phyloP scores from a whole-genome alignment of 2,888 invertebrate species.

The Agriopis marginaria region DNA sequence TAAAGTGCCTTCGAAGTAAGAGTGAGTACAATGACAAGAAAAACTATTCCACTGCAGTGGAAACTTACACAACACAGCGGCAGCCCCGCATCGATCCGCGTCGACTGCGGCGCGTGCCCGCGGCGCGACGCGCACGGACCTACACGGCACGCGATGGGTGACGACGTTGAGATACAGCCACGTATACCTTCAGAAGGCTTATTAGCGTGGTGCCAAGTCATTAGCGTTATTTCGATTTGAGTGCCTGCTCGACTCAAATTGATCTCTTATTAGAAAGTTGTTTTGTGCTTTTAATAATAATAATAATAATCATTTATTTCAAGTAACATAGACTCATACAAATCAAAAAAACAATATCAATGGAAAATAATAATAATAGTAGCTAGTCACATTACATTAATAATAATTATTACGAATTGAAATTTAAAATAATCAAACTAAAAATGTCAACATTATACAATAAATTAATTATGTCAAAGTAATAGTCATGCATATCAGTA shows the following conservation, averaged over 20 bases:
- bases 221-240: slow-evolving; percentile 1
- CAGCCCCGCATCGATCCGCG: slow-evolving; percentile 32
- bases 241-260: slow-evolving; percentile 5
- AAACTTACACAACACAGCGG: slow-evolving; percentile 25
- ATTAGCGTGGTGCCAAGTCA: slow-evolving; percentile 28
- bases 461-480: no score
- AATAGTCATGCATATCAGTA: no score
- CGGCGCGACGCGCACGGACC: slow-evolving; percentile 4
- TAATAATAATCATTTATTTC: no score
- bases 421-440: no score
- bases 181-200: slow-evolving; percentile 19
- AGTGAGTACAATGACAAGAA: slow-evolving; percentile 7
- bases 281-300: not conserved
- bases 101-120: slow-evolving; percentile 35
- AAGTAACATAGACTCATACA: no score
- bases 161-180: slow-evolving; percentile 20
- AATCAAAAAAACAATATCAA: no score
- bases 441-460: no score
- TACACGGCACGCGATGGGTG: slow-evolving; percentile 40
- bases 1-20: no score
- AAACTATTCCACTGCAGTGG: slow-evolving; percentile 24
- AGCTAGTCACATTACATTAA: no score
- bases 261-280: slow-evolving; percentile 2
- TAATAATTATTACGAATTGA: no score
- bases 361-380: no score